A percentile compares a stretch with the other conserved stretches of the same genome.
Evolutionary conservation across 2,797 vertebrate genomes (phyloP).

Genomic region (Sylvia borin): DNA sequence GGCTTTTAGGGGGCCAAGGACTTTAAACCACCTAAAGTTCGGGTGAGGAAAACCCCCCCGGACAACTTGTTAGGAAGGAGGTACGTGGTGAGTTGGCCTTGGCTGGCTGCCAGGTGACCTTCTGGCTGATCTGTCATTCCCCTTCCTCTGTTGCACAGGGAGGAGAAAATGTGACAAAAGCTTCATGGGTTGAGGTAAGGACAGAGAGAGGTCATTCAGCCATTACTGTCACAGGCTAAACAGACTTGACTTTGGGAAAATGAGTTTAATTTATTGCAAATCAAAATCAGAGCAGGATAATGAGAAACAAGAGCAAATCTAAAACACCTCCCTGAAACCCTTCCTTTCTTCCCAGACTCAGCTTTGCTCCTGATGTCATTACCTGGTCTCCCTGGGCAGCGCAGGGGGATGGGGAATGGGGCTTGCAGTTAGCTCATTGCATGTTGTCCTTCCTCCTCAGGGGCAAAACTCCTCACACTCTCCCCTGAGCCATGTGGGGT

Average conservation of each 20-base stretch:
- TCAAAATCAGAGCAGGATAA: background rate
- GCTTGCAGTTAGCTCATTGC: background rate
- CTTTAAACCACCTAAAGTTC: too few relatives aligned
- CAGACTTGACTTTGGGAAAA: background rate
- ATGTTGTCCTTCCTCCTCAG: background rate
- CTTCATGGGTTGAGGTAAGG: background rate
- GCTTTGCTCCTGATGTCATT: fast-evolving
- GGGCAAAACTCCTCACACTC: background rate
- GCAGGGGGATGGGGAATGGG: fast-evolving
- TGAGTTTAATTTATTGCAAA: background rate
- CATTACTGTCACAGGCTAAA: background rate
- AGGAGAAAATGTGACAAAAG: background rate
- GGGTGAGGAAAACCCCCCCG: too few relatives aligned
- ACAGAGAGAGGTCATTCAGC: background rate
- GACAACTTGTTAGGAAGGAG: background rate
- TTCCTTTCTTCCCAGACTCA: background rate
- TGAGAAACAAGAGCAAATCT: background rate
- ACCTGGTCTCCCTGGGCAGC: background rate
- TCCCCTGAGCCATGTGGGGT: background rate
- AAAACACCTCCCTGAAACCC: background rate
- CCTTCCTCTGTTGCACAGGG: fast-evolving
- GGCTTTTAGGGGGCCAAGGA: too few relatives aligned
- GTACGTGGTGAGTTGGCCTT: background rate
- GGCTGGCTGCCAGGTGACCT: background rate
- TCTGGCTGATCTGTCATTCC: background rate